A percentile compares a stretch with the other conserved stretches of the same genome.
Conservation (phyloP, 2,797 vertebrate genomes). For the Tarsius wallacei region DNA sequence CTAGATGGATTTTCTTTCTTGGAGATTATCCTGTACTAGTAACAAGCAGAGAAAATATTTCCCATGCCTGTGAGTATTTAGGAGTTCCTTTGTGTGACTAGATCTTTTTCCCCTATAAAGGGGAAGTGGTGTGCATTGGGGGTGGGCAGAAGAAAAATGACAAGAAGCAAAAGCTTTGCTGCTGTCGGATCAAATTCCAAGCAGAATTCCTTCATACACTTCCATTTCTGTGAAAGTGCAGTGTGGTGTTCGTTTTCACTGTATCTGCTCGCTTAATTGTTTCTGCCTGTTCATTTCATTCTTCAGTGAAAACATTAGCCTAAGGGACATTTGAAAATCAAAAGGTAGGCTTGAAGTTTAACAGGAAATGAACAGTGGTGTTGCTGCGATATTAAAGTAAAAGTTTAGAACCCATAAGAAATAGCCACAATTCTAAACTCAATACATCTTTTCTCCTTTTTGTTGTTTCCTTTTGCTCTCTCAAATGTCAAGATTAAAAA, state of each 20-base stretch:
- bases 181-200: constrained; percentile 85
- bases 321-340: constrained; percentile 90
- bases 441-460: not conserved
- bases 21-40: constrained; percentile 87
- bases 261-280: constrained; percentile 92
- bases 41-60: constrained; percentile 87
- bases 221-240: constrained; percentile 82
- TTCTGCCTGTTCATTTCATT: constrained; percentile 92
- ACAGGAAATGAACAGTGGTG: constrained; percentile 92
- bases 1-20: constrained; percentile 81
- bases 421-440: not conserved
- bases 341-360: constrained; percentile 89
- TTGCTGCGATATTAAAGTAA: constrained; percentile 85
- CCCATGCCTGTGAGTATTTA: constrained; percentile 88
- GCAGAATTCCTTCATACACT: constrained; percentile 66
- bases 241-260: constrained; percentile 89
- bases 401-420: constrained; percentile 86
- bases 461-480: constrained; percentile 32
- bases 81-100: constrained; percentile 82
- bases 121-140: constrained; percentile 52
- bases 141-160: constrained; percentile 81
- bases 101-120: constrained; percentile 25
- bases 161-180: constrained; percentile 56
- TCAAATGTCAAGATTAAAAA: constrained; percentile 58
- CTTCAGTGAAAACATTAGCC: constrained; percentile 90